Percentiles rank a stretch among this genome's conserved stretches.
Evolutionary conservation across 2,888 invertebrate species (phyloP).

Genomic region (Mechanitis messenoides): DNA sequence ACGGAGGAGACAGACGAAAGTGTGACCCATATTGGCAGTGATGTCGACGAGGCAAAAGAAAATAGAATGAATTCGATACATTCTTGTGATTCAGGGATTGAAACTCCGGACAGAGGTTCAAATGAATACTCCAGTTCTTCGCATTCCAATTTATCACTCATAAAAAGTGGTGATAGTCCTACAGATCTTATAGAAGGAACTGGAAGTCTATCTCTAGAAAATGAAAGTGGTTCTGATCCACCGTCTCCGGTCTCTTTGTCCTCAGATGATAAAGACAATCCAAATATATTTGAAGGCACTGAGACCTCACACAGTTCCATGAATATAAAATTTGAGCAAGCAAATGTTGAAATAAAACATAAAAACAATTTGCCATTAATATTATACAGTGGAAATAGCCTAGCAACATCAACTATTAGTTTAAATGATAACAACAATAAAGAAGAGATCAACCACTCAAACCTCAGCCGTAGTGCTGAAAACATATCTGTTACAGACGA

Average conservation of each 20-base stretch:
- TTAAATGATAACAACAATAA: conserved; percentile 41
- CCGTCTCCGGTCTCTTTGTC: conserved; percentile 39
- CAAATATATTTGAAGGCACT: background rate
- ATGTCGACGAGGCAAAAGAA: conserved; percentile 52
- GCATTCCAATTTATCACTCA: conserved; percentile 41
- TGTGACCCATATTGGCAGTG: conserved; percentile 45
- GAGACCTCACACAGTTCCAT: conserved; percentile 2
- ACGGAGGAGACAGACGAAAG: conserved; percentile 42
- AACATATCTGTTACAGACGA: conserved; percentile 45
- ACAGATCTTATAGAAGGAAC: background rate
- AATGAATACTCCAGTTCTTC: conserved; percentile 37
- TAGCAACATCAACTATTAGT: conserved; percentile 55
- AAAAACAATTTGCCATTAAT: conserved; percentile 18
- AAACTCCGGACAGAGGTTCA: conserved; percentile 42
- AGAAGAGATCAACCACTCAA: conserved; percentile 38
- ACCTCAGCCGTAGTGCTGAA: conserved; percentile 58
- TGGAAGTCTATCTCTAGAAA: conserved; percentile 20
- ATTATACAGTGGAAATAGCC: conserved; percentile 31
- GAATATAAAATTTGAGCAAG: background rate
- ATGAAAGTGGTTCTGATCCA: conserved; percentile 32
- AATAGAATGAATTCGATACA: conserved; percentile 40
- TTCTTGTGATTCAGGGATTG: conserved; percentile 54
- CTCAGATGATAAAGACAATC: conserved; percentile 20
- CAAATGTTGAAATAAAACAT: conserved; percentile 18
- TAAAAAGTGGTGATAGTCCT: conserved; percentile 33